phyloP scores from a whole-genome alignment of 2,797 vertebrate genomes.

The Pteronotus mesoamericanus region DNA sequence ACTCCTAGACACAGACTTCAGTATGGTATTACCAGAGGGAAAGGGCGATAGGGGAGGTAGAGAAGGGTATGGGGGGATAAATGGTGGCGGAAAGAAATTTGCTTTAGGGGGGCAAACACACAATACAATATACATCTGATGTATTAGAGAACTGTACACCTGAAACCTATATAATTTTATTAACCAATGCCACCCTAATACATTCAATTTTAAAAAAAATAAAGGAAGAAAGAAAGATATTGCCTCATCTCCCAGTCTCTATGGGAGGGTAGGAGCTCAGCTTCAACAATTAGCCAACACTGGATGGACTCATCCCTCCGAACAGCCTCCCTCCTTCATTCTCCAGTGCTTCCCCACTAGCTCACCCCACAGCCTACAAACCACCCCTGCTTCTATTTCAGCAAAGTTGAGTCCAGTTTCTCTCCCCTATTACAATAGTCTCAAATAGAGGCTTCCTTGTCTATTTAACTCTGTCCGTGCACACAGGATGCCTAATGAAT shows the following conservation, averaged over 20 bases:
- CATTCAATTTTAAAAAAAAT: too few species aligned
- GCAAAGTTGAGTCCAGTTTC: background rate
- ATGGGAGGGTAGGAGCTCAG: background rate
- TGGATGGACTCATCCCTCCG: background rate
- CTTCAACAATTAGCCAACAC: background rate
- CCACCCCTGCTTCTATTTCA: background rate
- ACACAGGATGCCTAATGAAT: background rate
- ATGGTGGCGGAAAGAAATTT: background rate
- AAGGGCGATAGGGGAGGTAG: background rate
- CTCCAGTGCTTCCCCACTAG: background rate
- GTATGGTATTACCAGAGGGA: background rate
- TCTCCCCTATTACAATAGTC: background rate
- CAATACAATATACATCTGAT: too few species aligned
- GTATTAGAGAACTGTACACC: too few species aligned
- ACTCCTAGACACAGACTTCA: background rate
- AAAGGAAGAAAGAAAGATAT: too few species aligned
- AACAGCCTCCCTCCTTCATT: background rate
- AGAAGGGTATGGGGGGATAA: background rate
- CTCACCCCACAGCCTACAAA: background rate
- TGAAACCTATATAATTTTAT: too few species aligned
- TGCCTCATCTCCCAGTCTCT: background rate
- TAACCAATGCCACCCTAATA: too few species aligned
- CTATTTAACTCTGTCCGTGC: background rate
- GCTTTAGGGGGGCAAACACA: background rate
- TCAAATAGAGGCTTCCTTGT: background rate